Conservation (phyloP, 1,140 invertebrate genomes). For the Reticulitermes speratus region DNA sequence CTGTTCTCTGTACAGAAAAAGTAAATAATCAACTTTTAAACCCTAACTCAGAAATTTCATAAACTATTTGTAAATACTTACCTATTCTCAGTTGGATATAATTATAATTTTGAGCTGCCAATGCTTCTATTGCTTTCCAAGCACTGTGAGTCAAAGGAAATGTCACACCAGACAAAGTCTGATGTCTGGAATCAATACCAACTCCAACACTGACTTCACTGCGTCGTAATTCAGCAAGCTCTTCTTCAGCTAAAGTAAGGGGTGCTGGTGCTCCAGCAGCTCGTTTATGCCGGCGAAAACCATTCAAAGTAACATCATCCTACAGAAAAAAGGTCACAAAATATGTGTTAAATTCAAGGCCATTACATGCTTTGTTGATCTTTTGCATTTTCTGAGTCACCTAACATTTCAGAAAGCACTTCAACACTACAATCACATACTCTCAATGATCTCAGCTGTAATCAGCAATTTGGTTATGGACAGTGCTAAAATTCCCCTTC, state of each 20-base stretch:
- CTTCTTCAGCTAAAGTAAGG: slow-evolving; percentile 85
- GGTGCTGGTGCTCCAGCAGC: slow-evolving; percentile 81
- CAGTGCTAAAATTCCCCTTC: too few species aligned
- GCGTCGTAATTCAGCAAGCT: slow-evolving; percentile 76
- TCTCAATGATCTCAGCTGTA: too few species aligned
- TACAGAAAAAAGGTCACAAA: slow-evolving; percentile 44
- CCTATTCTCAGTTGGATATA: slow-evolving; percentile 64
- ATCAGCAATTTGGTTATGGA: too few species aligned
- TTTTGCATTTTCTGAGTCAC: too few species aligned
- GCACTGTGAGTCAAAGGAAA: slow-evolving; percentile 90
- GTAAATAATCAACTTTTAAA: too few species aligned
- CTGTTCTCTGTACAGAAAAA: too few species aligned
- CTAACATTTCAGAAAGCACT: too few species aligned
- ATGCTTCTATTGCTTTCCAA: slow-evolving; percentile 64
- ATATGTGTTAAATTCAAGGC: neutral
- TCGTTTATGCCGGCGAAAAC: slow-evolving; percentile 77
- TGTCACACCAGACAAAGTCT: slow-evolving; percentile 86
- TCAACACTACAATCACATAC: too few species aligned
- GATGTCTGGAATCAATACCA: slow-evolving; percentile 81
- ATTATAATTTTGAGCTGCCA: slow-evolving; percentile 52
- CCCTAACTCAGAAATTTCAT: too few species aligned
- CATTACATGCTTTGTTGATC: neutral
- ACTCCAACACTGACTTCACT: slow-evolving; percentile 76
- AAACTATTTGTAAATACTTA: slow-evolving; percentile 36
- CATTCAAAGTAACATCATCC: slow-evolving; percentile 78